Evolutionary conservation across 2,113 vertebrate species (phyloP).

Genomic region (Galbula dea): DNA sequence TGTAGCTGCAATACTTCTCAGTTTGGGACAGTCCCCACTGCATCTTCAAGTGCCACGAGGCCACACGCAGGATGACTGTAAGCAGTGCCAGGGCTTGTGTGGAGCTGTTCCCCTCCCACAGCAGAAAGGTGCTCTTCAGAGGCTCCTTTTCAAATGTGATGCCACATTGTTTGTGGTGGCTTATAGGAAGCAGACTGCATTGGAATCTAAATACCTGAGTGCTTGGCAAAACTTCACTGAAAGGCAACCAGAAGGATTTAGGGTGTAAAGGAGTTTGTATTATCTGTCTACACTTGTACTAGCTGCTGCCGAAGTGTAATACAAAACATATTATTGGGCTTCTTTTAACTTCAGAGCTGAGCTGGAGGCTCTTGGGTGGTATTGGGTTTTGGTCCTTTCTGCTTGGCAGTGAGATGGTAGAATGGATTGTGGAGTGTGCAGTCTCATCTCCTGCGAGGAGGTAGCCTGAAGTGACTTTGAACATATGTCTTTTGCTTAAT

Average conservation of each 20-base stretch:
- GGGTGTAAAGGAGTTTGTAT: background rate
- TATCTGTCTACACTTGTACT: background rate
- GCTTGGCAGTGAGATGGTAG: background rate
- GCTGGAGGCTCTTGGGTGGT: background rate
- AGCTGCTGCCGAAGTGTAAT: background rate
- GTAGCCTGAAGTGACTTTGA: background rate
- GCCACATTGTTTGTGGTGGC: background rate
- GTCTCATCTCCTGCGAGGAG: background rate
- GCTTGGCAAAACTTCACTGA: background rate
- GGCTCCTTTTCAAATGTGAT: background rate
- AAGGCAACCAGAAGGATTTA: constrained; percentile 31
- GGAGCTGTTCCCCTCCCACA: background rate
- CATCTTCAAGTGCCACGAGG: background rate
- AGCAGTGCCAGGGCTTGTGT: background rate
- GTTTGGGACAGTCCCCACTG: background rate
- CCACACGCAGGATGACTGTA: accelerated
- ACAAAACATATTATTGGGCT: background rate
- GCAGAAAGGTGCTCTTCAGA: background rate
- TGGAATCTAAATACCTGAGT: background rate
- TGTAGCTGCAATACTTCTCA: background rate
- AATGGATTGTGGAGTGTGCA: background rate
- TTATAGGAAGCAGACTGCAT: background rate
- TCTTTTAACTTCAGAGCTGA: background rate
- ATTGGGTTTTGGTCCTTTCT: background rate
- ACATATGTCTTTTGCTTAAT: background rate